Evolutionary conservation across 2,888 invertebrate species (phyloP).

Genomic region (Tenodera sinensis): DNA sequence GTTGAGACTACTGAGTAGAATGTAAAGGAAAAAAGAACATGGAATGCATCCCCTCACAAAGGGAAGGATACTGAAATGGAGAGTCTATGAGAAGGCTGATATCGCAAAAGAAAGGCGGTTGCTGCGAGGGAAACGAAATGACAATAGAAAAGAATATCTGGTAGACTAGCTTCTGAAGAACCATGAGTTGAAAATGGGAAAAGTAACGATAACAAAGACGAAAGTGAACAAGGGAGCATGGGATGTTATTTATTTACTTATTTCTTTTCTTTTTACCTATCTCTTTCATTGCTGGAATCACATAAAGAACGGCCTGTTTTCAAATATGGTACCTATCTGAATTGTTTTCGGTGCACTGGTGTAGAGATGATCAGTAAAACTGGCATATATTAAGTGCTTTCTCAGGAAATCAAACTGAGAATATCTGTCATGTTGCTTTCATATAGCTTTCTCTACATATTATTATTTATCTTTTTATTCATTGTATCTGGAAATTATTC

Average conservation of each 20-base stretch:
- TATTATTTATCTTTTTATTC: no score
- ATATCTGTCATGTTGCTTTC: no score
- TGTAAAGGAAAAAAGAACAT: neutral
- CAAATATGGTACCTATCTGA: no score
- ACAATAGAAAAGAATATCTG: neutral
- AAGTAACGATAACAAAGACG: neutral
- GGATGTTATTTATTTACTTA: neutral
- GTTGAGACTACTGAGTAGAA: neutral
- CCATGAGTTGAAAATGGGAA: neutral
- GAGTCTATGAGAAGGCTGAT: neutral
- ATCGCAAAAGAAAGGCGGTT: neutral
- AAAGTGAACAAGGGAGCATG: neutral
- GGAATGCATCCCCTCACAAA: neutral
- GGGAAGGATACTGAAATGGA: neutral
- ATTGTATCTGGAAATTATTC: no score
- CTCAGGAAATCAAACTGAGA: no score
- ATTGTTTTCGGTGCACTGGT: no score
- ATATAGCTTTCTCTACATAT: no score
- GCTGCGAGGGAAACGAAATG: neutral
- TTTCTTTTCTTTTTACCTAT: neutral
- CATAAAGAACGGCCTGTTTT: no score
- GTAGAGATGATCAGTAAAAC: no score
- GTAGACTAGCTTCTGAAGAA: neutral
- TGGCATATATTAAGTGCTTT: no score
- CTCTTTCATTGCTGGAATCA: neutral